Conservation (phyloP, 2,113 vertebrate genomes). For the Montifringilla adamsi region DNA sequence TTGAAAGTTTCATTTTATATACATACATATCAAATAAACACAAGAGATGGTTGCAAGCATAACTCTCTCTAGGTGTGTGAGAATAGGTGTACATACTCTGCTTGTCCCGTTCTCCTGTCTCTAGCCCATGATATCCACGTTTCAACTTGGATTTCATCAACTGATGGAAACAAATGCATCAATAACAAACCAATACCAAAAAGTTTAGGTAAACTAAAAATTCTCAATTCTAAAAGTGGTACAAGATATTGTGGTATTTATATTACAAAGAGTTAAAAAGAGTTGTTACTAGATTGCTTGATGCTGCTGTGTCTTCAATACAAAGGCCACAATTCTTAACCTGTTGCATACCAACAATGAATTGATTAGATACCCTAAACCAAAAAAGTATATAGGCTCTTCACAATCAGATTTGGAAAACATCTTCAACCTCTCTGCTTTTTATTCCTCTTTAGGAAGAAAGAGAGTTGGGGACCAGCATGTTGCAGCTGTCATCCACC, state of each 20-base stretch:
- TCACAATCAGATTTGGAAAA: neutral
- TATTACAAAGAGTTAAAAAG: neutral
- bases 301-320: neutral
- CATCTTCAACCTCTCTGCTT: neutral
- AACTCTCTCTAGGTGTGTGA: neutral
- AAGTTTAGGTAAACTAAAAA: neutral
- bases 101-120: neutral
- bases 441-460: neutral
- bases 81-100: neutral
- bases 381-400: neutral
- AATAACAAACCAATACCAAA: neutral
- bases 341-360: neutral
- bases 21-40: neutral
- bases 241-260: neutral
- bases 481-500: constrained; percentile 35
- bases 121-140: neutral
- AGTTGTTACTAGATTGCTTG: neutral
- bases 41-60: neutral
- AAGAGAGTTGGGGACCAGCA: neutral
- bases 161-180: neutral
- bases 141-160: neutral
- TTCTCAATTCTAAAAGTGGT: neutral
- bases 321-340: neutral
- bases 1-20: neutral
- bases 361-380: neutral